phyloP scores from a whole-genome alignment of 2,888 invertebrate species.

The Apomyelois bistriatella region DNA sequence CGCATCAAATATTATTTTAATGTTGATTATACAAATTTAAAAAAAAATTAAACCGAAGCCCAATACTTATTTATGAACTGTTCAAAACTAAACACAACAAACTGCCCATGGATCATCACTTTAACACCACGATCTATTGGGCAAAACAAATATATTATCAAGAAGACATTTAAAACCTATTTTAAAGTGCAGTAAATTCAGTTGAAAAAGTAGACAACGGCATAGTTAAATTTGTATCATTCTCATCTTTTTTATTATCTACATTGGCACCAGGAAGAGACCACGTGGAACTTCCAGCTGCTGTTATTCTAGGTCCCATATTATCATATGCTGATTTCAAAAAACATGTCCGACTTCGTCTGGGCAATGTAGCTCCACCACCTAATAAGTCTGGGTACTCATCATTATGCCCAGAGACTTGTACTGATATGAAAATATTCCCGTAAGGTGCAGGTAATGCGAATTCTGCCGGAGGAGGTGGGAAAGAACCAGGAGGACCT shows the following conservation, averaged over 20 bases:
- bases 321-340: conserved; percentile 90
- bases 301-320: conserved; percentile 93
- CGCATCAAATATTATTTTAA: too few species aligned
- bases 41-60: too few species aligned
- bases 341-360: conserved; percentile 72
- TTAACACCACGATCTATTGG: too few species aligned
- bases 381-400: conserved; percentile 90
- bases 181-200: conserved; percentile 70
- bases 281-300: conserved; percentile 92
- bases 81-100: too few species aligned
- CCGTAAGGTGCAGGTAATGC: conserved; percentile 78
- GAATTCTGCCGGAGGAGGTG: conserved; percentile 72
- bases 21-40: too few species aligned
- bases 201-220: conserved; percentile 69
- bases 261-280: conserved; percentile 84
- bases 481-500: conserved; percentile 64
- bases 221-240: conserved; percentile 41
- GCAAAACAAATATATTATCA: too few species aligned
- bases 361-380: conserved; percentile 66
- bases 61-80: too few species aligned
- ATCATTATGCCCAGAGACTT: conserved; percentile 84
- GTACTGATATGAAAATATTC: conserved; percentile 92
- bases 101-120: too few species aligned
- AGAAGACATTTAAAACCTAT: conserved; percentile 17
- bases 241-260: conserved; percentile 41